phyloP scores from a whole-genome alignment of 2,888 invertebrate genomes.

The Noctua pronuba region DNA sequence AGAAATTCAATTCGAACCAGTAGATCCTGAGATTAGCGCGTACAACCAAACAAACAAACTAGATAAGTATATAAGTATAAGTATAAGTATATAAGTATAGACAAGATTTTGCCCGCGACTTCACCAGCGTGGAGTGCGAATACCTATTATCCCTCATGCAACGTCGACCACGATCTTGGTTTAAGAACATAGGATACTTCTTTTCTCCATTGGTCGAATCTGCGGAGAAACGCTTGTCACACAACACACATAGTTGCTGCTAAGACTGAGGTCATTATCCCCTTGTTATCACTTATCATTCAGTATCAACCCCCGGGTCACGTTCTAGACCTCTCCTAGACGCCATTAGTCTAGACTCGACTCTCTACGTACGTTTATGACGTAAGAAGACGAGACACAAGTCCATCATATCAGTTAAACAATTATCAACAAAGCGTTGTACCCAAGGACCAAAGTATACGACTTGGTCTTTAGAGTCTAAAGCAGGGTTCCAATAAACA shows the following conservation, averaged over 20 bases:
- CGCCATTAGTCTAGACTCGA: conserved; percentile 29
- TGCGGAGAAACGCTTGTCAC: background rate
- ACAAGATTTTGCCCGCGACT: background rate
- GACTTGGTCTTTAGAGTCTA: background rate
- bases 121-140: background rate
- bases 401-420: background rate
- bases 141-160: background rate
- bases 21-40: too few relatives aligned
- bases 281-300: conserved; percentile 8
- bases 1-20: too few relatives aligned
- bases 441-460: background rate
- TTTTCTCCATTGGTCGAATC: background rate
- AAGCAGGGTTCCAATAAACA: background rate
- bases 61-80: too few relatives aligned
- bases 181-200: background rate
- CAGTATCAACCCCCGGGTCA: conserved; percentile 23
- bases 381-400: conserved; percentile 10
- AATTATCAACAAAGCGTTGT: background rate
- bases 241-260: background rate
- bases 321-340: conserved; percentile 36
- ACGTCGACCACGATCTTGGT: background rate
- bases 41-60: too few relatives aligned
- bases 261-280: background rate
- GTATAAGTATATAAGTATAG: too few relatives aligned
- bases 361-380: conserved; percentile 16